A percentile compares a stretch with the other conserved stretches of the same genome.
These are phyloP conservation scores for Haliclona indistincta DNA, from an alignment of 37 sponge, comb jelly and placozoan species.

Conservation along the genomic window DNA sequence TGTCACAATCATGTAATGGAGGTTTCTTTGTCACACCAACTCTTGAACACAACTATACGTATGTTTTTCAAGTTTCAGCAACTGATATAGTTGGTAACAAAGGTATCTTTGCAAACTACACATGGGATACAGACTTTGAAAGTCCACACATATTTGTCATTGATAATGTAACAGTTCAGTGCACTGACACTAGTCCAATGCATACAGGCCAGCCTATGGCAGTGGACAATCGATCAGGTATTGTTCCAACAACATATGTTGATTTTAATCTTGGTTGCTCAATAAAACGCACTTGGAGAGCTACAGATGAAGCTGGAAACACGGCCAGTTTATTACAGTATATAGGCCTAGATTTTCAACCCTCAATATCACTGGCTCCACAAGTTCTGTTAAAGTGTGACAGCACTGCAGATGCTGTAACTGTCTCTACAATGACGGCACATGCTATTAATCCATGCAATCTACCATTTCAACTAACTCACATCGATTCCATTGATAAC, in stretches of 20 bases:
- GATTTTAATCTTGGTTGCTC: constrained; percentile 10
- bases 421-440: constrained; percentile 15
- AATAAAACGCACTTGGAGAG: constrained; percentile 31
- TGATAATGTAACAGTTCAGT: constrained; percentile 6
- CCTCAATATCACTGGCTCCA: constrained; percentile 3
- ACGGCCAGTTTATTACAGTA: constrained; percentile 4
- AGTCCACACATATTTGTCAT: constrained; percentile 5
- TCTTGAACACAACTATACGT: neutral
- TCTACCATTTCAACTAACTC: neutral
- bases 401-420: neutral
- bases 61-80: constrained; percentile 16
- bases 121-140: constrained; percentile 43
- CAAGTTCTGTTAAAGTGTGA: constrained; percentile 11
- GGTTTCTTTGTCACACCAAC: constrained; percentile 8
- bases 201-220: constrained; percentile 25
- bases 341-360: constrained; percentile 22
- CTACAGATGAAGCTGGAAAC: constrained; percentile 40
- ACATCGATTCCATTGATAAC: neutral
- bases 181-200: constrained; percentile 7
- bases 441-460: constrained; percentile 20
- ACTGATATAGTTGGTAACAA: constrained; percentile 45
- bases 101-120: neutral
- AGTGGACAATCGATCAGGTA: constrained; percentile 9
- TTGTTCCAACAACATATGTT: constrained; percentile 1
- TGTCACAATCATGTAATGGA: neutral